Evolutionary conservation across 1,140 invertebrate species (phyloP), one percentile per base, ranked within the genome.

Genomic region (Zelostemma sp.): DNA sequence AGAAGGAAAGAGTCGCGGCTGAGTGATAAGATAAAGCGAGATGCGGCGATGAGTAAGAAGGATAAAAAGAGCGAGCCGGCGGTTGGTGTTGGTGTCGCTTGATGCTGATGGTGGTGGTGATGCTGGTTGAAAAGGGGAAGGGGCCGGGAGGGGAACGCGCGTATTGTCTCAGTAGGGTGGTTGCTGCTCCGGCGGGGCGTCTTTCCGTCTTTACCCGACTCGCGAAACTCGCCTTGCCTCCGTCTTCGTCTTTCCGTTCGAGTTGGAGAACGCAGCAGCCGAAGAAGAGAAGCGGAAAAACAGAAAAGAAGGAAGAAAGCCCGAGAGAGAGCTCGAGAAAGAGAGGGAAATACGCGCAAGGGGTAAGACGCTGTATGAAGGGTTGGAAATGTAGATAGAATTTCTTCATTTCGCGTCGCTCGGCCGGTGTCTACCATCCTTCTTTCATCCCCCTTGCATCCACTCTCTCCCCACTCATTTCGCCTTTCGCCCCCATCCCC

Each of bases 341-440:
- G 61, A 60, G 72, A 57, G 28, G 12, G 14, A 33, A 50, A 41
- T 53, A 47, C 46, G 49, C 46, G 62, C 47, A 55, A 67, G 78
- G 78, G 81, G 82, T 80, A 84, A 85, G 83, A 82, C 79, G 82
- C 68, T 77, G 82, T 80, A 83, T 83, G 83, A 85, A 85, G 82
- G 83, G 83, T 85, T 85, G 83, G 82, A 85, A 84, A 85, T 84
- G 81, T 84, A 85, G 82, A 85, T 84, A 85, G 82, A 85, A 85
- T 85, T 85, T 85, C 83, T 85, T 85, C 83, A 85, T 85, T 85
- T 85, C 82, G 77, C 82, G 79, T 85, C 77, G 76, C 75, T 78
- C 79, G 77, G 72, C 78, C 69, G 65, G 43, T 68, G 72, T 70
- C 77, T 72, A 73, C 62, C 71, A 71, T 62, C 72, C 59, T 57